Percentiles rank a stretch among this genome's conserved stretches.
phyloP scores from a whole-genome alignment of 30 jellyfish, hydroid and myxozoan species.

The Aurelia aurita region DNA sequence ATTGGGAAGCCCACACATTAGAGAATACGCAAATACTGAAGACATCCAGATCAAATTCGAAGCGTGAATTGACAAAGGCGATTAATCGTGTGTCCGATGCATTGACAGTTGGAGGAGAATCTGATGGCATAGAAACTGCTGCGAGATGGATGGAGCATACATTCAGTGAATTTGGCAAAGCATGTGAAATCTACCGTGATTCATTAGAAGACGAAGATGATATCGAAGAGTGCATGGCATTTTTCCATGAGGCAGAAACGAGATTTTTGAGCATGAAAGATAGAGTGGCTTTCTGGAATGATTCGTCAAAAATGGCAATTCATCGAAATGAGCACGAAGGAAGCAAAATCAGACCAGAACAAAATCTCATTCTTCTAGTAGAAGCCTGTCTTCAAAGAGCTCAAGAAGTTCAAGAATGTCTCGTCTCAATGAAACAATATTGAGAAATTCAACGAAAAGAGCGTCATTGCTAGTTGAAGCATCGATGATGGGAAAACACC shows the following conservation, averaged over 20 bases:
- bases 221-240: slow-evolving; percentile 12
- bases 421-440: not conserved
- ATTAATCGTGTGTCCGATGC: slow-evolving; percentile 30
- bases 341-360: slow-evolving; percentile 13
- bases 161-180: slow-evolving; percentile 13
- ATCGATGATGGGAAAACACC: slow-evolving; percentile 15
- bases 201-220: slow-evolving; percentile 34
- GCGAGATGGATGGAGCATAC: slow-evolving; percentile 10
- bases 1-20: slow-evolving; percentile 2
- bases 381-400: not conserved
- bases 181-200: slow-evolving; percentile 8
- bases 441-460: slow-evolving; percentile 14
- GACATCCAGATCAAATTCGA: slow-evolving; percentile 9
- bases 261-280: slow-evolving; percentile 16
- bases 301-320: not conserved
- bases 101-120: slow-evolving; percentile 10
- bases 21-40: slow-evolving; percentile 15
- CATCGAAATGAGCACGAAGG: slow-evolving; percentile 3
- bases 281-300: slow-evolving; percentile 39
- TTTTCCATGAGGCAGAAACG: slow-evolving; percentile 29
- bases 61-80: slow-evolving; percentile 46
- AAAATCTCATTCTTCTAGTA: slow-evolving; percentile 30
- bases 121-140: slow-evolving; percentile 15
- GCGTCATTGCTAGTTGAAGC: slow-evolving; percentile 9
- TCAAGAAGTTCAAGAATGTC: slow-evolving; percentile 5